Conservation (phyloP, 1,140 invertebrate species). For the Eurytemora carolleeae region DNA sequence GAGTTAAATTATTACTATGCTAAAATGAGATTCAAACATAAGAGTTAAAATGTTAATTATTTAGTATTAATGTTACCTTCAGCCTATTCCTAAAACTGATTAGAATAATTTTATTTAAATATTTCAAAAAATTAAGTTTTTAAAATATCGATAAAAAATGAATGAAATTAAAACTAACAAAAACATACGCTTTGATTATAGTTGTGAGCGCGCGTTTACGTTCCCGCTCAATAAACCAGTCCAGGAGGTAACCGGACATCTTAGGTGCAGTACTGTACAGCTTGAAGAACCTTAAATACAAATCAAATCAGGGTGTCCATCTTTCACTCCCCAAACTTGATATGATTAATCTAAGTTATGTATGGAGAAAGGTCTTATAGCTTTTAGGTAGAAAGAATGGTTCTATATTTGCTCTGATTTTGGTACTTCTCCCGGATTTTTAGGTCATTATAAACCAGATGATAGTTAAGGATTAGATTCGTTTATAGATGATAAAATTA, state of each 20-base stretch:
- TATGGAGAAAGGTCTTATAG: too few species aligned
- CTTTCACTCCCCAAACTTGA: too few species aligned
- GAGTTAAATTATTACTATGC: not conserved
- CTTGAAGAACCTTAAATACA: slow-evolving; percentile 66
- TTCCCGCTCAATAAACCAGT: slow-evolving; percentile 87
- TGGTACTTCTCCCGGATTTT: too few species aligned
- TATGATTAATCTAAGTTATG: too few species aligned
- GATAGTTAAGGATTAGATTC: too few species aligned
- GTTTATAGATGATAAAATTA: too few species aligned
- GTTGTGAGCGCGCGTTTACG: slow-evolving; percentile 68
- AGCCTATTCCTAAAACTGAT: slow-evolving; percentile 9
- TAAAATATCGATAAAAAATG: slow-evolving; percentile 3
- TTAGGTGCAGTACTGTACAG: slow-evolving; percentile 65
- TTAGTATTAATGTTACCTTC: slow-evolving; percentile 11
- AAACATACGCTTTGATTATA: slow-evolving; percentile 88
- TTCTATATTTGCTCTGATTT: too few species aligned
- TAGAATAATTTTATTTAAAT: slow-evolving; percentile 4
- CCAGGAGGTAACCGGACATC: slow-evolving; percentile 89
- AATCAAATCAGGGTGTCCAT: too few species aligned
- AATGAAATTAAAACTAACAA: slow-evolving; percentile 6
- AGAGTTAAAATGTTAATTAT: slow-evolving; percentile 17
- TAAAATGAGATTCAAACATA: not conserved
- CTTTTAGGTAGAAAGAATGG: too few species aligned
- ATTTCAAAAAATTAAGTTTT: not conserved
- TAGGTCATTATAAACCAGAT: too few species aligned